These are phyloP conservation scores for Dipodomys stephensi DNA, from an alignment of 2,113 vertebrate species.

Conservation along the genomic window DNA sequence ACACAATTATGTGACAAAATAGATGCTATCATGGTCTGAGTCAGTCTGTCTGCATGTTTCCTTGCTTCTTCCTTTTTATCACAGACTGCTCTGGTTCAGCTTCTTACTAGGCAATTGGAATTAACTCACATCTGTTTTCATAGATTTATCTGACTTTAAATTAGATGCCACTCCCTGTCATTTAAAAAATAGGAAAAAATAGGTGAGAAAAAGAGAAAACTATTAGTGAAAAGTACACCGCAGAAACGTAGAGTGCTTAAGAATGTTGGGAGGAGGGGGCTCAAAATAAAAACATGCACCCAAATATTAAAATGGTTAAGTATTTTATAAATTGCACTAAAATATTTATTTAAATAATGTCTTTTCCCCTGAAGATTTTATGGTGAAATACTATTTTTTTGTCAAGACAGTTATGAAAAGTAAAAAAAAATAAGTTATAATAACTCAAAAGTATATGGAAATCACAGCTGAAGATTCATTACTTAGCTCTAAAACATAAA, in stretches of 20 bases:
- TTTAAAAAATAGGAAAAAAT: slow-evolving; percentile 33
- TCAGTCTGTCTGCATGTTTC: not conserved
- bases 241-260: not conserved
- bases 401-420: not conserved
- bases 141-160: not conserved
- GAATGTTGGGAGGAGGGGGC: not conserved
- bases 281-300: not conserved
- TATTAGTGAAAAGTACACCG: not conserved
- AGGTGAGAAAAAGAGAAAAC: slow-evolving; percentile 8
- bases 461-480: slow-evolving; percentile 8
- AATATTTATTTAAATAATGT: slow-evolving; percentile 46
- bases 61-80: not conserved
- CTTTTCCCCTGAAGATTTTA: slow-evolving; percentile 33
- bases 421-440: slow-evolving; percentile 5
- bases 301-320: slow-evolving; percentile 44
- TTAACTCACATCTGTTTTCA: not conserved
- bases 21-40: not conserved
- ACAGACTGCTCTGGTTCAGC: not conserved
- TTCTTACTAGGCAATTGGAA: not conserved
- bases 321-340: slow-evolving; percentile 57
- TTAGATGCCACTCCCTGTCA: not conserved
- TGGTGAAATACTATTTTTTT: not conserved
- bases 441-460: slow-evolving; percentile 5
- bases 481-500: not conserved
- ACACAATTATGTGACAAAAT: not conserved